phyloP scores from a whole-genome alignment of 2,888 invertebrate genomes.

The Lithosia quadra region DNA sequence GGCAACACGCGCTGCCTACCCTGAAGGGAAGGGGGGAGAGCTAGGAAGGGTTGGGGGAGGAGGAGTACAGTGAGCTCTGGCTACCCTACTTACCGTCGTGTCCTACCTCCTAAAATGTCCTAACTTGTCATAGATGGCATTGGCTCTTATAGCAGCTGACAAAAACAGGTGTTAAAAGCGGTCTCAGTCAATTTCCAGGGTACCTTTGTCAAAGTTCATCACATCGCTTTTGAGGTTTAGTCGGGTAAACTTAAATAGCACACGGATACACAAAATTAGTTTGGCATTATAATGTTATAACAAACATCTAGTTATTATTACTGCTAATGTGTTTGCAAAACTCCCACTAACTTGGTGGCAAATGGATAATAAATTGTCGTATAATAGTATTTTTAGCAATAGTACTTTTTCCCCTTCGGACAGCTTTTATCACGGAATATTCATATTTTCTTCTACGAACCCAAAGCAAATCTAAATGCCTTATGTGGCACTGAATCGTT shows the following conservation, averaged over 20 bases:
- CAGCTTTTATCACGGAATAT: no score
- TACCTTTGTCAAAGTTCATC: neutral
- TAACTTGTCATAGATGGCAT: no score
- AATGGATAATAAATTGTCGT: neutral
- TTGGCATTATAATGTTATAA: neutral
- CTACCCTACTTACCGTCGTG: no score
- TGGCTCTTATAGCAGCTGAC: no score
- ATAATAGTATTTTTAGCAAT: no score
- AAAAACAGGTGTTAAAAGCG: no score
- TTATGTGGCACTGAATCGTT: neutral
- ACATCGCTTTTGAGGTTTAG: neutral
- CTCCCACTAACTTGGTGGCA: neutral
- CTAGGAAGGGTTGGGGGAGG: no score
- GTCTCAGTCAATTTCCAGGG: no score
- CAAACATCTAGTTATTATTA: neutral
- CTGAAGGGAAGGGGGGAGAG: no score
- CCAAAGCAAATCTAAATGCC: neutral
- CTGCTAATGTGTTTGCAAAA: neutral
- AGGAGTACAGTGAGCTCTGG: no score
- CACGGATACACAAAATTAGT: neutral
- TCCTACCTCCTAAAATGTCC: no score
- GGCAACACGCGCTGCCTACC: no score
- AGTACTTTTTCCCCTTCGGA: neutral
- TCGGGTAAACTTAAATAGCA: neutral
- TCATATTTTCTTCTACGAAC: neutral